Evolutionary conservation across 1,140 invertebrate species (phyloP), one percentile per base, ranked within the genome.

Genomic region (Musca vetustissima): DNA sequence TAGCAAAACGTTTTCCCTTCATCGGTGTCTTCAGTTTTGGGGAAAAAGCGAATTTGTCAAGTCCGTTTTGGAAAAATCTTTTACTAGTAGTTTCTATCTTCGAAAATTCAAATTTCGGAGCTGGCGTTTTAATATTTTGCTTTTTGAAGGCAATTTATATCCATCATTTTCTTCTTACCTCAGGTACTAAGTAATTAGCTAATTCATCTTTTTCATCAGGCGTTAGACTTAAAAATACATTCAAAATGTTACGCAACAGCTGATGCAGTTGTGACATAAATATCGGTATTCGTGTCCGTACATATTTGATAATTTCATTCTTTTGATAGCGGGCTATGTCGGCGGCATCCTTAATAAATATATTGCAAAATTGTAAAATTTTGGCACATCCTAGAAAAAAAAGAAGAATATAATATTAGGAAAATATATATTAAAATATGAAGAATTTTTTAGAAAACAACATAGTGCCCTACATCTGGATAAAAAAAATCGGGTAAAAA

Each of bases 261-360:
- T 85, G 85, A 68, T 86, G 83, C 21, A 88, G 76, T 73, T 90
- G 88, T 43, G 85, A 85, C 74, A 90, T 83, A 70, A 89, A 88
- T n/a, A 89, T 83, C 2, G 88, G 88, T 28, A 90, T 80, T 64
- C 88, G 83, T 32, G 88, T 87, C 71, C 88, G 88, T 3, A 88
- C 85, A 80, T 89, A 89, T 71, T 87, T 85, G 66, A 90, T 88
- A 19, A 90, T 89, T 76, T 89, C 88, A 74, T 89, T 85, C 70
- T 87, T 84, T 75, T 90, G 88, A 67, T 86, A 85, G 52, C 85
- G 79, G 4, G 86, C 84, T 64, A 89, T 76, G 69, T 85, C 84
- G 0, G 76, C 77, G 76, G 87, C 88, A 66, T 86, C 83, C 71
- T 85, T 87, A 17, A 86, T 84, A 74, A 88, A 89, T 49, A 89